These are phyloP conservation scores for Strix aluco DNA, from an alignment of 2,113 vertebrate species.

Conservation along the genomic window DNA sequence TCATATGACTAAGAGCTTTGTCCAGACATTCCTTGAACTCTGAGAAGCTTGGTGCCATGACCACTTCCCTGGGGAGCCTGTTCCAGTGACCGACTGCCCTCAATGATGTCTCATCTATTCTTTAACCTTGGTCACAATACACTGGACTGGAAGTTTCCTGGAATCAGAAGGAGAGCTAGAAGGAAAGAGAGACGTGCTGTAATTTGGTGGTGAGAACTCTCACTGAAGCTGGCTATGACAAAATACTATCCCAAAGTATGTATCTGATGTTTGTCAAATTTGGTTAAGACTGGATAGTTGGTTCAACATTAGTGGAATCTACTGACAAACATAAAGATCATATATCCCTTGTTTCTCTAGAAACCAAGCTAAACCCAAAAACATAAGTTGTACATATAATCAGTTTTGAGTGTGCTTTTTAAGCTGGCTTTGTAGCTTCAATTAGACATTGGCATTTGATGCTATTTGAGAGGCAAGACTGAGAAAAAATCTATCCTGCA, in stretches of 20 bases:
- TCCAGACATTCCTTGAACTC: background rate
- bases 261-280: background rate
- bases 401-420: background rate
- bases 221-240: background rate
- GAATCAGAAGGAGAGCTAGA: background rate
- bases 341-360: background rate
- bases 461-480: background rate
- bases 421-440: background rate
- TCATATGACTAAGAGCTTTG: rapidly evolving
- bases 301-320: background rate
- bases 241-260: background rate
- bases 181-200: background rate
- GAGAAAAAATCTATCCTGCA: background rate
- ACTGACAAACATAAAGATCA: background rate
- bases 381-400: background rate
- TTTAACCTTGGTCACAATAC: background rate
- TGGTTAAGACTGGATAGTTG: background rate
- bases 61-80: background rate
- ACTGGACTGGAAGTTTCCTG: background rate
- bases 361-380: background rate
- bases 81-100: background rate
- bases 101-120: background rate
- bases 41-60: background rate
- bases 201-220: background rate
- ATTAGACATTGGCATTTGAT: background rate